Base-by-base conservation (phyloP, 2,888 invertebrate genomes). In the Pocota personata region DNA sequence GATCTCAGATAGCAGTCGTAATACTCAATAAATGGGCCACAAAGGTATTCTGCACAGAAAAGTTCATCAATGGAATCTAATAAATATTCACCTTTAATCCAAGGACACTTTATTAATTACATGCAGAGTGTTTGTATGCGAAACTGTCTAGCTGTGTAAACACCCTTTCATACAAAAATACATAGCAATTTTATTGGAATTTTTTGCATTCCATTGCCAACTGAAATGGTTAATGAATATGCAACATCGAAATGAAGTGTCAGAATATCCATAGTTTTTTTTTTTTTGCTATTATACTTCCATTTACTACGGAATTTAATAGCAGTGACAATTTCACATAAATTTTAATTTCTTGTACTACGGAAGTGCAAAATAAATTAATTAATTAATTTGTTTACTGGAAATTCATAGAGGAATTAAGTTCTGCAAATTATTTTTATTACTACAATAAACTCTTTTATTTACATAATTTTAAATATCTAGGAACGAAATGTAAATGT, bases 11-110 rank as follows among this genome's bases (percentile, higher is more conserved):
- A 21, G 30, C 52, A 6, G 40, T 30, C 40, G n/a, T 14, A 16
- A 16, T n/a, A 57, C 57, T 69, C 55, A n/a, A 21, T 27, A 69
- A 57, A 69, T 57, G 52, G 57, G 40, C 16, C 55, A 43, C 21
- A n/a, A 55, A 66, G 35, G 40, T 2, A 12, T 24, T 35, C 19
- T 35, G 48, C 57, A 73, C 46, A 37, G 21, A 50, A 12, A 1
- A 57, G 19, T 58, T 80, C 58, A 80, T 80, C 40, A 24, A 14
- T 10, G 37, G 10, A 64, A 40, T 66, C 46, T 62, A 46, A 79
- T 72, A 40, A 58, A 79, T 79, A 58, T 55, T 64, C 79, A 72
- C 37, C 57, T 79, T 40, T 72, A 37, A 60, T 66, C 58, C 58
- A 50, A 66, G 58, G 52, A 40, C 58, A 58, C 58, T 50, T 57